These are phyloP conservation scores for Sciurus vulgaris DNA, from an alignment of 2,797 vertebrate species.

Conservation along the genomic window DNA sequence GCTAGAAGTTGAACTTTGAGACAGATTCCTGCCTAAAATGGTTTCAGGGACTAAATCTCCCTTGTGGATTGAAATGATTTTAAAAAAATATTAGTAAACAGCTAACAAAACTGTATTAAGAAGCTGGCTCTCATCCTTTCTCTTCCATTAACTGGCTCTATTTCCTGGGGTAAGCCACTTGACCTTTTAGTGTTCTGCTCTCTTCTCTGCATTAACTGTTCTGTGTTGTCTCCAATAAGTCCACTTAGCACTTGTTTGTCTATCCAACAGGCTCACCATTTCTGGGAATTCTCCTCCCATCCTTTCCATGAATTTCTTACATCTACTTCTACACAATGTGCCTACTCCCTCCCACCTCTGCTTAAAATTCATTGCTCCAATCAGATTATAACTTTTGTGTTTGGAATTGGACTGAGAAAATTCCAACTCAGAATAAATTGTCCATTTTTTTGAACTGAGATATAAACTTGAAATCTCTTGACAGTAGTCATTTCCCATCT, in stretches of 20 bases:
- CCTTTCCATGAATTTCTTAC: neutral
- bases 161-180: neutral
- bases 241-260: conserved; percentile 21
- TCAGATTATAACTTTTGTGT: neutral
- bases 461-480: neutral
- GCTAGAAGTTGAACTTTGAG: conserved; percentile 57
- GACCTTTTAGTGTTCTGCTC: neutral
- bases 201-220: conserved; percentile 15
- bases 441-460: conserved; percentile 13
- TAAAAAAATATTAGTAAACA: conserved; percentile 49
- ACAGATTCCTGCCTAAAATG: conserved; percentile 49
- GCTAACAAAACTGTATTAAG: conserved; percentile 27
- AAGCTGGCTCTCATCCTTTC: neutral
- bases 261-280: neutral
- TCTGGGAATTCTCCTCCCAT: conserved; percentile 14
- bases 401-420: conserved; percentile 5
- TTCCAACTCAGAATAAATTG: conserved; percentile 11
- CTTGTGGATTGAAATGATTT: conserved; percentile 6
- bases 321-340: neutral
- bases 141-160: neutral
- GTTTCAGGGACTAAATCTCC: conserved; percentile 64
- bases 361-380: neutral
- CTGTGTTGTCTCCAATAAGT: neutral
- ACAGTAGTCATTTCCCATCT: neutral
- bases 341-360: neutral